These are phyloP conservation scores for Oscheius sp. DNA, from an alignment of 2,888 invertebrate genomes.

Conservation along the genomic window DNA sequence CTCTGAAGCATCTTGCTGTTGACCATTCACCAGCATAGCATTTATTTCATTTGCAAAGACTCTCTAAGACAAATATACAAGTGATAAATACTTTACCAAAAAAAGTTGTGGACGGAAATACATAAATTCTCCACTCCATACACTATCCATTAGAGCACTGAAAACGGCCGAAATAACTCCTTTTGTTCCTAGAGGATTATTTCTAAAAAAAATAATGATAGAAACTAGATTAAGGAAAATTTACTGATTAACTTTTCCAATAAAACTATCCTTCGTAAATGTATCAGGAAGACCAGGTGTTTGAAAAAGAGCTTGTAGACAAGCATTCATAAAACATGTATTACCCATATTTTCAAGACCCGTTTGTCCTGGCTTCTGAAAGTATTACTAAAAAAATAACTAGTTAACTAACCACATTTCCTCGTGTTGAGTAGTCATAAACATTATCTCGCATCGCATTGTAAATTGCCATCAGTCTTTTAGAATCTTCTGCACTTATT, in stretches of 20 bases:
- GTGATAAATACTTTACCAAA: conserved; percentile 32
- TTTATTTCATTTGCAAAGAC: conserved; percentile 48
- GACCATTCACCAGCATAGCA: conserved; percentile 52
- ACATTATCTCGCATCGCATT: conserved; percentile 7
- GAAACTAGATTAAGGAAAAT: conserved; percentile 8
- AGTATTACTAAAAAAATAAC: neutral
- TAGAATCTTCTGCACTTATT: neutral
- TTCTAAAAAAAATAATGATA: conserved; percentile 33
- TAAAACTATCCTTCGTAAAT: conserved; percentile 53
- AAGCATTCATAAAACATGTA: conserved; percentile 72
- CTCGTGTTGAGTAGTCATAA: neutral
- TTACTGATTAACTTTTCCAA: conserved; percentile 45
- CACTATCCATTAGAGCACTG: conserved; percentile 57
- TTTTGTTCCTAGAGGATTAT: conserved; percentile 55
- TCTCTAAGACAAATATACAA: conserved; percentile 36
- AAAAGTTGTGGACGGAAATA: conserved; percentile 59
- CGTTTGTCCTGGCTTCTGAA: conserved; percentile 47
- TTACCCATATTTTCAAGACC: conserved; percentile 74
- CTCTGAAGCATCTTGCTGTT: conserved; percentile 76
- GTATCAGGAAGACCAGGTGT: conserved; percentile 53
- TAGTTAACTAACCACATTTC: neutral
- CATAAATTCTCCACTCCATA: conserved; percentile 57
- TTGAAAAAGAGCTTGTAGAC: conserved; percentile 61
- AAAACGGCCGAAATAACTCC: conserved; percentile 64
- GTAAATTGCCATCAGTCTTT: conserved; percentile 12